phyloP scores from a whole-genome alignment of 1,140 invertebrate genomes.

The Palaemon carinicauda region DNA sequence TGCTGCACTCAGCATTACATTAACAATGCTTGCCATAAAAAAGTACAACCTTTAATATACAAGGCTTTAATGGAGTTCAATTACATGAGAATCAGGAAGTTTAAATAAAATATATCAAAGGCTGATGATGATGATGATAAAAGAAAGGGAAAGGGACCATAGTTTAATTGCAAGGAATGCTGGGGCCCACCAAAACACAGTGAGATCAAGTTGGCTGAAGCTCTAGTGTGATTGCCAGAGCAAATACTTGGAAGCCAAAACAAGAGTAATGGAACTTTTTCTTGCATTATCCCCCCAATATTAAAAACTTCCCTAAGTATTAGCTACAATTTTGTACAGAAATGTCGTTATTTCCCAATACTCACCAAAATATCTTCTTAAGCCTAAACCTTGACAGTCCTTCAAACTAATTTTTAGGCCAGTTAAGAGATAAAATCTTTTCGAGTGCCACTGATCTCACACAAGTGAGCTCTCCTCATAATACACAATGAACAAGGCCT shows the following conservation, averaged over 20 bases:
- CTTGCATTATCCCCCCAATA: not conserved
- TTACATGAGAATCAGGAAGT: no score
- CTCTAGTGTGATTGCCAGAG: slow-evolving; percentile 36
- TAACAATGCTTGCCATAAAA: no score
- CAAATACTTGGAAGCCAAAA: slow-evolving; percentile 51
- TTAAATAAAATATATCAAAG: no score
- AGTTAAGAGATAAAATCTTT: slow-evolving; percentile 8
- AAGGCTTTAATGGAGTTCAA: no score
- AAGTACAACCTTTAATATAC: no score
- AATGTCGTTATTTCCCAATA: slow-evolving; percentile 28
- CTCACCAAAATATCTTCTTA: slow-evolving; percentile 16
- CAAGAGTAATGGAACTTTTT: slow-evolving; percentile 30
- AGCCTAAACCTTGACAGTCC: slow-evolving; percentile 27
- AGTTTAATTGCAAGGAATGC: slow-evolving; percentile 28
- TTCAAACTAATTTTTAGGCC: slow-evolving; percentile 31
- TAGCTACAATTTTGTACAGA: slow-evolving; percentile 48
- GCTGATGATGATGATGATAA: not conserved
- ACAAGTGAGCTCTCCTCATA: slow-evolving; percentile 17
- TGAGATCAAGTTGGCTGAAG: slow-evolving; percentile 47
- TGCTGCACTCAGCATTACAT: no score
- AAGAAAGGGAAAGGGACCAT: not conserved
- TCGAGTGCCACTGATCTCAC: slow-evolving; percentile 27
- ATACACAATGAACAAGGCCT: slow-evolving; percentile 31
- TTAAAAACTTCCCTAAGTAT: slow-evolving; percentile 38
- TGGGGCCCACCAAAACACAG: slow-evolving; percentile 45